Evolutionary conservation across 2,797 vertebrate species (phyloP).

Genomic region (Cynodonichthys magdalenae): DNA sequence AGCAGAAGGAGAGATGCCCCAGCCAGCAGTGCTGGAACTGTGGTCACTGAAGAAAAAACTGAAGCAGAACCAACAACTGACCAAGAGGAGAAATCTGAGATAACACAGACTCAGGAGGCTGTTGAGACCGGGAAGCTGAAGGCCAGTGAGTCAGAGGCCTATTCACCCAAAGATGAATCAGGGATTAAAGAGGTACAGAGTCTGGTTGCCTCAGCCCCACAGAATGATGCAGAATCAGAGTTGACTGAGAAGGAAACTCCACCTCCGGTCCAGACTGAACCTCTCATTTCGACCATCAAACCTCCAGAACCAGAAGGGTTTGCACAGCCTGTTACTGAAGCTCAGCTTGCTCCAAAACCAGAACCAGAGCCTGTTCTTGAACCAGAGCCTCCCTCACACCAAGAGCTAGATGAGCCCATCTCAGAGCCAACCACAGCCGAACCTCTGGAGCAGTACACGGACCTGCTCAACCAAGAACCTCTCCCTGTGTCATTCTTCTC

Average conservation of each 20-base stretch:
- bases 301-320: slow-evolving; percentile 16
- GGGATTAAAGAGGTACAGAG: slow-evolving; percentile 21
- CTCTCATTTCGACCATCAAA: slow-evolving; percentile 11
- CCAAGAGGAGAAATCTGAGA: slow-evolving; percentile 24
- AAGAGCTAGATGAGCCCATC: slow-evolving; percentile 6
- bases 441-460: slow-evolving; percentile 27
- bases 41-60: slow-evolving; percentile 43
- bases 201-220: slow-evolving; percentile 10
- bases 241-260: slow-evolving; percentile 19
- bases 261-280: slow-evolving; percentile 31
- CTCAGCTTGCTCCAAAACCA: slow-evolving; percentile 9
- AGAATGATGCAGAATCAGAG: slow-evolving; percentile 34
- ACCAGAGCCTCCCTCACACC: background rate
- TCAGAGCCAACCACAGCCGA: slow-evolving; percentile 16
- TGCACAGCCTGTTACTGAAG: slow-evolving; percentile 16
- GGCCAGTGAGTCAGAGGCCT: slow-evolving; percentile 15
- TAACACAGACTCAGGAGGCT: slow-evolving; percentile 23
- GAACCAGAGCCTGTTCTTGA: slow-evolving; percentile 19
- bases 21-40: slow-evolving; percentile 38
- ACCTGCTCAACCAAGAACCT: slow-evolving; percentile 50
- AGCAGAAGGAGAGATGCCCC: slow-evolving; percentile 87
- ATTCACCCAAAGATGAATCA: slow-evolving; percentile 31
- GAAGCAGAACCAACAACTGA: slow-evolving; percentile 32
- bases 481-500: slow-evolving; percentile 41
- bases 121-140: slow-evolving; percentile 36